Evolutionary conservation across 2,888 invertebrate species (phyloP).

Genomic region (Oithona nana): DNA sequence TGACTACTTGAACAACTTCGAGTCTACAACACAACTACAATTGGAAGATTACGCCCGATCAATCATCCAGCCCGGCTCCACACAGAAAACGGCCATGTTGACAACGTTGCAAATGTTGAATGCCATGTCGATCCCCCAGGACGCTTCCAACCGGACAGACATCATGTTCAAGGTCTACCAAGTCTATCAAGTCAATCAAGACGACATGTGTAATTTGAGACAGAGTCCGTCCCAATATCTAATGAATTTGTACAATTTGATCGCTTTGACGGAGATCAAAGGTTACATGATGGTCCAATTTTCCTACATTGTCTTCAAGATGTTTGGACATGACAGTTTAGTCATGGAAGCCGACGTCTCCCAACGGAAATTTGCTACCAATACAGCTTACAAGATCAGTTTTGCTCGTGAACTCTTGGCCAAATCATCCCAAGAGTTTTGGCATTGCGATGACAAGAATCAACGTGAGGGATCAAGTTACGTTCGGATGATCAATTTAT

Average conservation of each 20-base stretch:
- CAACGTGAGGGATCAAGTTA: constrained; percentile 47
- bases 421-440: constrained; percentile 46
- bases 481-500: constrained; percentile 52
- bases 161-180: not conserved
- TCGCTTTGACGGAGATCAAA: constrained; percentile 63
- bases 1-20: not conserved
- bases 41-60: constrained; percentile 8
- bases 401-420: constrained; percentile 46
- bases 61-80: constrained; percentile 7
- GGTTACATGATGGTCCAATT: constrained; percentile 76
- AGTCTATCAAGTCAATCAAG: not conserved
- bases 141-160: not conserved
- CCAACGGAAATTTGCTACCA: not conserved
- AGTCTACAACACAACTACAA: not conserved
- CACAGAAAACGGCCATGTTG: not conserved
- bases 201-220: constrained; percentile 41
- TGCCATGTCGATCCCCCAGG: not conserved
- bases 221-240: constrained; percentile 65
- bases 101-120: not conserved
- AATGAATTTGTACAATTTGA: constrained; percentile 56
- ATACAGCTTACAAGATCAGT: constrained; percentile 35
- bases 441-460: constrained; percentile 51
- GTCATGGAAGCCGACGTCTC: not conserved
- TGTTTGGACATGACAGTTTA: not conserved
- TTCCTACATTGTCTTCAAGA: constrained; percentile 53